Conservation (phyloP, 1,140 invertebrate species). For the Arctopsyche grandis region DNA sequence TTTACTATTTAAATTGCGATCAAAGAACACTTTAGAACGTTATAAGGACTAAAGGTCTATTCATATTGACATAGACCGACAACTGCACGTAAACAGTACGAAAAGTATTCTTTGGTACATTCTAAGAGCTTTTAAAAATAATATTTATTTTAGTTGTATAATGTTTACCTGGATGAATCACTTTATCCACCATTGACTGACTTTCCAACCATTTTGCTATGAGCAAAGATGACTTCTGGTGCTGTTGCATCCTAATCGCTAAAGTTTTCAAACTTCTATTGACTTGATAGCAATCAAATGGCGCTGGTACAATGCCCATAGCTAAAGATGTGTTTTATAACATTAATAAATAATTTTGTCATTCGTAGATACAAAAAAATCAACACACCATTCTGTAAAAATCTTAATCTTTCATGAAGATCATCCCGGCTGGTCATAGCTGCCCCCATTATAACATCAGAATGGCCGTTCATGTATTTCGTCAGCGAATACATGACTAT, state of each 20-base stretch:
- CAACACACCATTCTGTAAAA: slow-evolving; percentile 86
- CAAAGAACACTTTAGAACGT: too few species aligned
- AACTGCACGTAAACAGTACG: too few species aligned
- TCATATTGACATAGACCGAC: too few species aligned
- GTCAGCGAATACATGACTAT: slow-evolving; percentile 93
- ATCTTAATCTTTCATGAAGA: slow-evolving; percentile 78
- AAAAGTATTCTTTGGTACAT: too few species aligned
- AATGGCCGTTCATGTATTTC: slow-evolving; percentile 99
- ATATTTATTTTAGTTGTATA: neutral
- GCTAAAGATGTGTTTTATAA: slow-evolving; percentile 66
- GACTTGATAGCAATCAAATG: slow-evolving; percentile 95
- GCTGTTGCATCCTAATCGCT: slow-evolving; percentile 89
- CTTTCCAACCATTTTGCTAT: slow-evolving; percentile 84
- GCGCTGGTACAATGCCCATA: slow-evolving; percentile 92
- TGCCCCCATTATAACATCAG: slow-evolving; percentile 97
- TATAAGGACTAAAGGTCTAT: too few species aligned
- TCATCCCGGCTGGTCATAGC: slow-evolving; percentile 79
- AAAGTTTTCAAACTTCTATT: slow-evolving; percentile 96
- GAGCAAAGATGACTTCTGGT: slow-evolving; percentile 80
- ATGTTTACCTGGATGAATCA: slow-evolving; percentile 82
- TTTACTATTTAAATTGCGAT: too few species aligned
- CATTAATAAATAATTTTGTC: neutral
- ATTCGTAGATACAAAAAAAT: neutral
- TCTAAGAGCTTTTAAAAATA: too few species aligned
- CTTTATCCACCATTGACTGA: slow-evolving; percentile 82